Percentiles rank a stretch among this genome's conserved stretches.
Evolutionary conservation across 2,888 invertebrate species (phyloP).

Genomic region (Amiota communis): DNA sequence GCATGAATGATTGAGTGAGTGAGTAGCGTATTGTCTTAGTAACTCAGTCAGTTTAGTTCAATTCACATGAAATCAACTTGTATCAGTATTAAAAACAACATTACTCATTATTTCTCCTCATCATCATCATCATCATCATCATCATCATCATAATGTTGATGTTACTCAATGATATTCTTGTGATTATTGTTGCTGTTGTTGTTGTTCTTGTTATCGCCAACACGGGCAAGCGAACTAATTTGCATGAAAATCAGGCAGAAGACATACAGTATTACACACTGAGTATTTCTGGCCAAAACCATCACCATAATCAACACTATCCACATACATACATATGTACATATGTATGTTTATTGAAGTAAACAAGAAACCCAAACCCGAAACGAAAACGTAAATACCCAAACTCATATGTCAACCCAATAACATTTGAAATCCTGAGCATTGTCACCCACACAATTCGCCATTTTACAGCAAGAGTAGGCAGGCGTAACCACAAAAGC

Average conservation of each 20-base stretch:
- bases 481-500: constrained; percentile 13
- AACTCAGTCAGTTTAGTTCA: too few species aligned
- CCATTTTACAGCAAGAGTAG: neutral
- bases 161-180: too few species aligned
- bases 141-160: neutral
- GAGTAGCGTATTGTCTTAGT: too few species aligned
- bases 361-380: constrained; percentile 11
- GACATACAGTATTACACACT: neutral
- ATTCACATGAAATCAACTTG: too few species aligned
- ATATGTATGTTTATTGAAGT: neutral
- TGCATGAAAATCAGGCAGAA: constrained; percentile 24
- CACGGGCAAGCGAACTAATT: constrained; percentile 7
- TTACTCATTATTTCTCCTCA: neutral
- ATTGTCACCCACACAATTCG: neutral
- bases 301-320: neutral
- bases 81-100: too few species aligned
- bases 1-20: neutral
- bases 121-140: constrained; percentile 12
- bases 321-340: neutral
- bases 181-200: neutral
- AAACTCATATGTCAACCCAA: neutral
- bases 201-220: constrained; percentile 11
- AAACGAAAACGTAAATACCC: neutral
- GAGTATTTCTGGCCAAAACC: neutral
- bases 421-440: neutral